These are phyloP conservation scores for Phalacrocorax aristotelis DNA, from an alignment of 2,113 vertebrate species.

Conservation along the genomic window DNA sequence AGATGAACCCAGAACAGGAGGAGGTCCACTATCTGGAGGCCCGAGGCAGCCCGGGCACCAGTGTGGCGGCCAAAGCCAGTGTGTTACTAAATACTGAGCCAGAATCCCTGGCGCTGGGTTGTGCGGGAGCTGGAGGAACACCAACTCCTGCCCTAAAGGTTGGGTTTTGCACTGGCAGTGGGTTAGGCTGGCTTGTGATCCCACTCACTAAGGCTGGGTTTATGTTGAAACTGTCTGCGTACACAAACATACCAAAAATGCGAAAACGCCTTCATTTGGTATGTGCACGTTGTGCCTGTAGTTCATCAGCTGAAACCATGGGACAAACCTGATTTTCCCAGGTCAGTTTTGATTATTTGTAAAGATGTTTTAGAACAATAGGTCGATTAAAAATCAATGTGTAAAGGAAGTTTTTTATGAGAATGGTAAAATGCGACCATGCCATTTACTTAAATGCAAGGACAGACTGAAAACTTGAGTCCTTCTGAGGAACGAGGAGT, in stretches of 20 bases:
- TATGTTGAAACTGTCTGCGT: neutral
- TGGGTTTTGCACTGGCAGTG: neutral
- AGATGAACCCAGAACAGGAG: neutral
- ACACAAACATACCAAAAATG: rapidly evolving
- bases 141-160: rapidly evolving
- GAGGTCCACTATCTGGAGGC: neutral
- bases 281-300: rapidly evolving
- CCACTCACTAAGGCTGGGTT: rapidly evolving
- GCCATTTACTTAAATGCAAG: neutral
- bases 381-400: neutral
- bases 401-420: neutral
- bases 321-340: neutral
- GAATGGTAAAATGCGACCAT: neutral
- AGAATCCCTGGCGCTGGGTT: neutral
- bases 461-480: neutral
- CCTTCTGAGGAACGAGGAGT: neutral
- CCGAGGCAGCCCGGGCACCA: neutral
- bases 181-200: neutral
- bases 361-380: neutral
- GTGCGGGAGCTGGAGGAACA: neutral
- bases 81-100: neutral
- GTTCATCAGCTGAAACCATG: rapidly evolving
- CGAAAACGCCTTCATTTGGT: neutral
- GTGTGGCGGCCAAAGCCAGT: neutral
- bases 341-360: neutral